A percentile compares a stretch with the other conserved stretches of the same genome.
These are phyloP conservation scores for Ectemnius continuus DNA, from an alignment of 2,888 invertebrate genomes.

Conservation along the genomic window DNA sequence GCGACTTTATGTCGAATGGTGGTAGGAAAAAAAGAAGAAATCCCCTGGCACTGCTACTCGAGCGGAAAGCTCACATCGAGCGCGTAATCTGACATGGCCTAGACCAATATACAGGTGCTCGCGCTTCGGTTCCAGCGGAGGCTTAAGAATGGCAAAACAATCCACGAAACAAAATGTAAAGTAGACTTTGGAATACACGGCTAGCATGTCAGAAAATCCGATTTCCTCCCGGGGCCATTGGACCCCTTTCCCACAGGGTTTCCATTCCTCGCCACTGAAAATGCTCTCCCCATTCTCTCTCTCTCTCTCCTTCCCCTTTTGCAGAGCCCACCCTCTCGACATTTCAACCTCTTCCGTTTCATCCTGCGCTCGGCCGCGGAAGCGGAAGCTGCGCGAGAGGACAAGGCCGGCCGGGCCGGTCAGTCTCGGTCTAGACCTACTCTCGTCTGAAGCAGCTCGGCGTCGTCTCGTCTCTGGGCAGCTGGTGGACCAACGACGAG, in stretches of 20 bases:
- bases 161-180: slow-evolving; percentile 47
- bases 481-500: slow-evolving; percentile 28
- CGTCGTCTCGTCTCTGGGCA: slow-evolving; percentile 4
- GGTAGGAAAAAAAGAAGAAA: no score
- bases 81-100: no score
- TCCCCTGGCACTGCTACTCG: no score
- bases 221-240: slow-evolving; percentile 52
- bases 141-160: slow-evolving; percentile 43
- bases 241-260: slow-evolving; percentile 1
- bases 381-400: slow-evolving; percentile 69
- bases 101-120: no score
- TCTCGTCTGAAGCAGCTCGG: no score
- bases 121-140: background rate
- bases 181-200: slow-evolving; percentile 44
- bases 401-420: slow-evolving; percentile 8
- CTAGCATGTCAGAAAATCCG: slow-evolving; percentile 63
- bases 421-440: background rate
- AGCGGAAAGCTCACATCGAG: no score
- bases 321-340: no score
- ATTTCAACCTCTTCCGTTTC: background rate
- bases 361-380: slow-evolving; percentile 48
- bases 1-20: no score
- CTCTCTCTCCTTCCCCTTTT: background rate
- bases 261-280: slow-evolving; percentile 25
- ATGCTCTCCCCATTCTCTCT: slow-evolving; percentile 27